These are phyloP conservation scores for Malacoraja senta DNA, from an alignment of 2,797 vertebrate genomes.

Conservation along the genomic window DNA sequence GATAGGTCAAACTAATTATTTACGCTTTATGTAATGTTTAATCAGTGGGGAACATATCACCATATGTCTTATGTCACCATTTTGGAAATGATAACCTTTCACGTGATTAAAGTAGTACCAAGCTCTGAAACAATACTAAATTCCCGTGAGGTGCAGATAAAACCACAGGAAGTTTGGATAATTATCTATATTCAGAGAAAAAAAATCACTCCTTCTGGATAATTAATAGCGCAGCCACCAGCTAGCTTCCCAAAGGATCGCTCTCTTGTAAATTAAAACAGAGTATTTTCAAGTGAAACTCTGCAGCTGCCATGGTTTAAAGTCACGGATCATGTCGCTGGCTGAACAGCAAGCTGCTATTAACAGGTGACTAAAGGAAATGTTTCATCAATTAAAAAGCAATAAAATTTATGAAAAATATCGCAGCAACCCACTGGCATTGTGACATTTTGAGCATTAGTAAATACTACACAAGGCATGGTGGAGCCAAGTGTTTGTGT, in stretches of 20 bases:
- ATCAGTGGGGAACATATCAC: slow-evolving; percentile 19
- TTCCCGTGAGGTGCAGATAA: not conserved
- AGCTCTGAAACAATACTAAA: slow-evolving; percentile 3
- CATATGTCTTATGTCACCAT: not conserved
- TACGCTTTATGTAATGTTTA: slow-evolving; percentile 27
- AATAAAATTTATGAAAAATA: not conserved
- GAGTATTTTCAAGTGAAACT: not conserved
- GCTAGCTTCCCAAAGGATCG: slow-evolving; percentile 2
- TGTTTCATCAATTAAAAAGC: slow-evolving; percentile 32
- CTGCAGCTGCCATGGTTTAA: slow-evolving; percentile 23
- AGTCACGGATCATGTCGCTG: not conserved
- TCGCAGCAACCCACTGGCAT: not conserved
- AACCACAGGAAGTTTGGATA: slow-evolving; percentile 25
- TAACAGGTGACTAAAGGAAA: slow-evolving; percentile 24
- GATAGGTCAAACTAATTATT: slow-evolving; percentile 38
- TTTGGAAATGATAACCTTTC: slow-evolving; percentile 34
- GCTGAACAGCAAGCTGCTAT: not conserved
- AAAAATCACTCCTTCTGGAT: slow-evolving; percentile 1
- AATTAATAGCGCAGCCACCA: slow-evolving; percentile 29
- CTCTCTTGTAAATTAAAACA: slow-evolving; percentile 23
- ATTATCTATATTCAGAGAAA: slow-evolving; percentile 36
- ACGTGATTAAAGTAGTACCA: slow-evolving; percentile 16
- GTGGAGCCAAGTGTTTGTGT: not conserved
- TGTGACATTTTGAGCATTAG: not conserved
- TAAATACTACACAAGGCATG: not conserved